Base-by-base conservation (phyloP, 2,113 vertebrate genomes). In the Gymnarchus niloticus region DNA sequence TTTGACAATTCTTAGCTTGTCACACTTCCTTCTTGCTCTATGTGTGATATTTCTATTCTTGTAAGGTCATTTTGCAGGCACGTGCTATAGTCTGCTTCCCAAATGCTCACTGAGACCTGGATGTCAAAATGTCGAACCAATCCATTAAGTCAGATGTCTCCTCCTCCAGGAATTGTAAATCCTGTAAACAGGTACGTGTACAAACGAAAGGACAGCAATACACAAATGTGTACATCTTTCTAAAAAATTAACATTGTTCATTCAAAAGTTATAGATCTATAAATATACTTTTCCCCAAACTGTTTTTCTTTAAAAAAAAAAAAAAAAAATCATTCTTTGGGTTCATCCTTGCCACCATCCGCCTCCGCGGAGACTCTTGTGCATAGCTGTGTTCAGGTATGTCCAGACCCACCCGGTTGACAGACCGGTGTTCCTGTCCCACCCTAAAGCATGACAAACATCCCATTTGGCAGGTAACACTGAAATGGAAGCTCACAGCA, bases 301-400 rank as follows among this genome's bases (percentile, higher is more conserved):
- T 86, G 91, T 46, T 84, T 87, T 87, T 91, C 84, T 89, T 51
- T 86, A 69, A 83, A 88, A 85, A 87, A 87, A 89, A 91, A 94
- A 93, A 91, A 87, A 87, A 90, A 91, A 94, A 93, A 91, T 91
- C 91, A 91, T 86, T 94, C 93, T 95, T 95, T 95, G 93, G 93
- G 92, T 94, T 94, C 89, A 90, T 92, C 88, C 91, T 90, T 91
- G 89, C 93, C 91, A 90, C 90, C 91, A 89, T 89, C 91, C 91
- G 44, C 85, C 85, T 88, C 85, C 33, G 84, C 90, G 90, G 91
- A 92, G 90, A 92, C 86, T 86, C 92, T 88, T 91, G 92, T 95
- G 94, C 94, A 95, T 94, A 95, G 94, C 91, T 93, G 90, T 87
- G 88, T 92, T 91, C 92, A 88, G 91, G 89, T 90, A n/a, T 41